Conservation (phyloP, 1,140 invertebrate species). For the Drosophila repleta region DNA sequence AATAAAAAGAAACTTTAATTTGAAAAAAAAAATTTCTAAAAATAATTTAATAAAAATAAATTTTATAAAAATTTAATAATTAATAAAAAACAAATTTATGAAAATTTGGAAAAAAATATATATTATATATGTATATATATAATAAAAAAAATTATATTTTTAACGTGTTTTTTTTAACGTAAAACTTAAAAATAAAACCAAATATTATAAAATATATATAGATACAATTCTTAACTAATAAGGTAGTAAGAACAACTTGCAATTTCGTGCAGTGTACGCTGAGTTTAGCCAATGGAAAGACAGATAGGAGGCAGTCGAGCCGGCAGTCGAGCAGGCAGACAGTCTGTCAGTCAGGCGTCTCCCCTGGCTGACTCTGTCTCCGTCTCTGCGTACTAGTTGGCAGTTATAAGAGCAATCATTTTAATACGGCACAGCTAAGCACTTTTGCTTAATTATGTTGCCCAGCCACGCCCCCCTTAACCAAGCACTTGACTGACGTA, state of each 20-base stretch:
- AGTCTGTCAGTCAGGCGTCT: neutral
- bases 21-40: too few species aligned
- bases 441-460: constrained; percentile 81
- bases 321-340: neutral
- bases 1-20: too few species aligned
- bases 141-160: too few species aligned
- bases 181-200: too few species aligned
- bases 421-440: constrained; percentile 79
- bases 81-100: too few species aligned
- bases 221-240: neutral
- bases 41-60: neutral
- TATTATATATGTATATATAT: too few species aligned
- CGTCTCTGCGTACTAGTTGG: constrained; percentile 45
- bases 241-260: neutral
- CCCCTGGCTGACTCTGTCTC: neutral
- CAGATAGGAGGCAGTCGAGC: neutral
- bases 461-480: constrained; percentile 11
- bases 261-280: neutral
- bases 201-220: too few species aligned
- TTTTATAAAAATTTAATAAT: neutral
- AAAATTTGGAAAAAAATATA: too few species aligned
- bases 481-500: constrained; percentile 71
- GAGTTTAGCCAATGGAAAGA: neutral
- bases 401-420: constrained; percentile 81
- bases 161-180: too few species aligned